Evolutionary conservation across 2,797 vertebrate genomes (phyloP).

Genomic region (Anas georgica): DNA sequence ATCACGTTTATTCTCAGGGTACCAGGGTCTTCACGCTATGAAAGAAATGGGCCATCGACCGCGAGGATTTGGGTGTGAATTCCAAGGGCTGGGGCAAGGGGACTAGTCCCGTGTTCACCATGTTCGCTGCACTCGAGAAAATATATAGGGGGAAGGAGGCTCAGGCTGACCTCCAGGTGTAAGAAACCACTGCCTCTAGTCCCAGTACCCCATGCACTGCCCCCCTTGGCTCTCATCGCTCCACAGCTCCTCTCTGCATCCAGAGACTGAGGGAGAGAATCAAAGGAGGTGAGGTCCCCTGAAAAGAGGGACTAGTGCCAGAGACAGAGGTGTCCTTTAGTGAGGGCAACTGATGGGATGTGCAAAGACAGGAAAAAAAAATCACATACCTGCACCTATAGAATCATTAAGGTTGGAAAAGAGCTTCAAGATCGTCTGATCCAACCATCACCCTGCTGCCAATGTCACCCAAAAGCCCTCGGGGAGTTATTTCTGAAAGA

Average conservation of each 20-base stretch:
- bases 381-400: too few species aligned
- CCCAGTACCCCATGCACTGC: background rate
- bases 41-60: background rate
- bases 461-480: background rate
- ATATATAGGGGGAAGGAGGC: background rate
- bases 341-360: background rate
- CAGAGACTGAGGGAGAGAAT: fast-evolving
- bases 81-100: background rate
- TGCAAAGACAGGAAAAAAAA: too few species aligned
- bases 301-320: background rate
- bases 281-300: background rate
- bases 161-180: background rate
- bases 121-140: background rate
- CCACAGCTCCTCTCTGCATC: background rate
- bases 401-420: too few species aligned
- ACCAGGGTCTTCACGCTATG: fast-evolving
- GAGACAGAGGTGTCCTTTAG: background rate
- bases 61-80: background rate
- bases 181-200: background rate
- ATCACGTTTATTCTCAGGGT: fast-evolving
- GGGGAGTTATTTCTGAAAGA: background rate
- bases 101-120: background rate
- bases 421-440: too few species aligned
- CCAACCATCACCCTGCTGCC: too few species aligned
- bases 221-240: background rate